phyloP scores from a whole-genome alignment of 2,113 vertebrate species.

The Carlito syrichta region DNA sequence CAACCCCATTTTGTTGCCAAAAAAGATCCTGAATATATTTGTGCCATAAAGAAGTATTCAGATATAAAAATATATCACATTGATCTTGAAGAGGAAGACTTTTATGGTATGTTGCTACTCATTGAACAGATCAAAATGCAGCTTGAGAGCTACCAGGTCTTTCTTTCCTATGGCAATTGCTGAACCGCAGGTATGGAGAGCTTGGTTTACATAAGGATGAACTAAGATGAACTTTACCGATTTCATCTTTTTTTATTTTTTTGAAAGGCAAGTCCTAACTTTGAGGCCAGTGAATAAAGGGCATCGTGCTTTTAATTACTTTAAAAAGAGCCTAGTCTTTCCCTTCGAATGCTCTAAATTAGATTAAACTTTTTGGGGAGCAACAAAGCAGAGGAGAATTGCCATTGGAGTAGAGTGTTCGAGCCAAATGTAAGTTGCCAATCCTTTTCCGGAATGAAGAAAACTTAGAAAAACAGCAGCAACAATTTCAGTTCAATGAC shows the following conservation, averaged over 20 bases:
- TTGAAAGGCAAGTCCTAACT: constrained; percentile 43
- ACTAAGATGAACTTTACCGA: constrained; percentile 14
- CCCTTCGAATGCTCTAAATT: background rate
- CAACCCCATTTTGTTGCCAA: background rate
- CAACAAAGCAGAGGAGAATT: background rate
- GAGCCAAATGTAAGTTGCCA: background rate
- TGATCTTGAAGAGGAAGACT: background rate
- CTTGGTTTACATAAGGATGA: background rate
- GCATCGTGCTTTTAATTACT: constrained; percentile 27
- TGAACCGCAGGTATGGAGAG: background rate
- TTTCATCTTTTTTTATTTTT: constrained; percentile 39
- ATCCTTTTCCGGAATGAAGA: background rate
- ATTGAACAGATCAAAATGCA: background rate
- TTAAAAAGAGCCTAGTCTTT: constrained; percentile 31
- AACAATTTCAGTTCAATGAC: constrained; percentile 57
- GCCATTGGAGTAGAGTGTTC: background rate
- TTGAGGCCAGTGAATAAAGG: constrained; percentile 39
- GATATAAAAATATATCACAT: background rate
- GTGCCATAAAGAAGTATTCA: background rate
- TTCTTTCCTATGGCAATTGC: background rate
- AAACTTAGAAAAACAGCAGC: constrained; percentile 38
- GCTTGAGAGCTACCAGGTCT: background rate
- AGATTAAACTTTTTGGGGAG: constrained; percentile 24
- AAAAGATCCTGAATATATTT: background rate
- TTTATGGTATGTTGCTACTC: background rate